Percentiles rank a stretch among this genome's conserved stretches.
phyloP scores from a whole-genome alignment of 2,888 invertebrate species.

The Agrypnus murinus region DNA sequence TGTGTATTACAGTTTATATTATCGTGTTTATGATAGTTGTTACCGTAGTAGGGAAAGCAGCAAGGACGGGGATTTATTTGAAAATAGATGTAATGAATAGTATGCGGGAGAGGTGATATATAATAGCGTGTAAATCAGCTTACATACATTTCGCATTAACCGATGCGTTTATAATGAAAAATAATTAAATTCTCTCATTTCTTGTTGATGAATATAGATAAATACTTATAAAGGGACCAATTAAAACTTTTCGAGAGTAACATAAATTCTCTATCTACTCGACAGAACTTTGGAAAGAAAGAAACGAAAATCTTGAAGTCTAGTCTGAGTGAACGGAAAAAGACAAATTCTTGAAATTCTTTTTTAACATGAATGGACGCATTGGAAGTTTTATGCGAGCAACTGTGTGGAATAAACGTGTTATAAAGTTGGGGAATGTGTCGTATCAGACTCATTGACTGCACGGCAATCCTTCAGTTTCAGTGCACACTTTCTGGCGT shows the following conservation, averaged over 20 bases:
- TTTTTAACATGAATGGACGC: conserved; percentile 28
- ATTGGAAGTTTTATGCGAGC: conserved; percentile 25
- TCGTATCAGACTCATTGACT: conserved; percentile 32
- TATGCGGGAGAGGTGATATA: no score
- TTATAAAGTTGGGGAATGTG: conserved; percentile 28
- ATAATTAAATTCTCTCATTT: no score
- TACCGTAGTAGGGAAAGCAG: conserved; percentile 15
- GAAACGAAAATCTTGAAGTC: no score
- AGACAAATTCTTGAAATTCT: conserved; percentile 22
- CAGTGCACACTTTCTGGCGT: conserved; percentile 11
- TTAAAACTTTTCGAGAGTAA: no score
- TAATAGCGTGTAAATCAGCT: no score
- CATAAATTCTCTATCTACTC: no score
- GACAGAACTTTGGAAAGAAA: no score
- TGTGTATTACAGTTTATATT: conserved; percentile 8
- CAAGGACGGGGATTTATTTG: conserved; percentile 14
- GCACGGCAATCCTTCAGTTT: conserved; percentile 23
- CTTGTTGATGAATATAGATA: no score
- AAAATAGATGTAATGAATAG: conserved; percentile 5
- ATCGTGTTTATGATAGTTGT: conserved; percentile 16
- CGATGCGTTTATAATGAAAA: no score
- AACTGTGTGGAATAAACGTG: conserved; percentile 33
- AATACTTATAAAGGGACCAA: no score
- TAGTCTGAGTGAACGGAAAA: conserved; percentile 10
- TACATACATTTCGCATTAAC: no score